phyloP scores from a whole-genome alignment of 2,888 invertebrate species.

The Scotopteryx bipunctaria region DNA sequence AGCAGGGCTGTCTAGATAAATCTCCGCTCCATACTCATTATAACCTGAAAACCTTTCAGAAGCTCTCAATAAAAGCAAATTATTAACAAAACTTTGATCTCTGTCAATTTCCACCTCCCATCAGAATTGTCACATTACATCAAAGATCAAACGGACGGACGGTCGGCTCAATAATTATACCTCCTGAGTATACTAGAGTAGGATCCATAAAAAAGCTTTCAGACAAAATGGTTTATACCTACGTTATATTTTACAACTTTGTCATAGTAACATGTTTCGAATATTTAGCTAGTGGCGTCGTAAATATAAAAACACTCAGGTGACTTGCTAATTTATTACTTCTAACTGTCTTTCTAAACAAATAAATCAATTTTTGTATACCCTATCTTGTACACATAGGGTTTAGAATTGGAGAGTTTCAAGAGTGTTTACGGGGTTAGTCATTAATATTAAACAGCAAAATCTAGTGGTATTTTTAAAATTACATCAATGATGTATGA shows the following conservation, averaged over 20 bases:
- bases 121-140: constrained; percentile 33
- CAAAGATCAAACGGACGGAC: constrained; percentile 35
- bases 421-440: constrained; percentile 5
- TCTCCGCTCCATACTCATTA: background rate
- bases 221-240: constrained; percentile 28
- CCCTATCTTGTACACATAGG: constrained; percentile 12
- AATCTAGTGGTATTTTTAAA: constrained; percentile 19
- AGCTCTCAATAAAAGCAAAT: constrained; percentile 1
- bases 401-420: constrained; percentile 6
- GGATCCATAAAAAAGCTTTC: constrained; percentile 39
- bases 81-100: constrained; percentile 31
- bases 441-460: constrained; percentile 19
- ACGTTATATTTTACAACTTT: constrained; percentile 27
- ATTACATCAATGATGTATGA: constrained; percentile 53
- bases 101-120: constrained; percentile 27
- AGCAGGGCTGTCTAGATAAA: background rate
- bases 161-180: constrained; percentile 25
- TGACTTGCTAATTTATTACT: constrained; percentile 64
- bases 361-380: background rate
- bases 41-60: background rate
- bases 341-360: constrained; percentile 34
- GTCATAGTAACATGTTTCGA: constrained; percentile 26
- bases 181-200: constrained; percentile 27
- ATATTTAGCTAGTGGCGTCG: constrained; percentile 25
- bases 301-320: constrained; percentile 66